Conservation (phyloP, 2,113 vertebrate species). For the Vombatus ursinus region DNA sequence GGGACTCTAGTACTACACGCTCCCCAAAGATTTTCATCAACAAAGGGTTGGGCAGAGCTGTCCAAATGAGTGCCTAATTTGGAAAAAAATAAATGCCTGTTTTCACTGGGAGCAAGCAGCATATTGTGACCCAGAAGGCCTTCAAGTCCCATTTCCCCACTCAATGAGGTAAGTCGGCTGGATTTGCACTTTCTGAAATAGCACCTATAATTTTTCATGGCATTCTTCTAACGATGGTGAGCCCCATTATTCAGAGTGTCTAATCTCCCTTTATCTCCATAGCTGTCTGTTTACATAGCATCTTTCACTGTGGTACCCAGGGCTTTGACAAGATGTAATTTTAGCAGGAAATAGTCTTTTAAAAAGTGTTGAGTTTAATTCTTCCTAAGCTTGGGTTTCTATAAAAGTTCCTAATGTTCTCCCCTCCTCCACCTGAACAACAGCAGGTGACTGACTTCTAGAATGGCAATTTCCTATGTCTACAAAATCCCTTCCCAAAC, state of each 20-base stretch:
- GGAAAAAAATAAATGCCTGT: not conserved
- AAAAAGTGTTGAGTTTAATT: not conserved
- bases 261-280: not conserved
- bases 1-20: not conserved
- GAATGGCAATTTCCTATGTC: not conserved
- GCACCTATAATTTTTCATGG: not conserved
- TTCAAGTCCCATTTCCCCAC: not conserved
- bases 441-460: not conserved
- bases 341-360: not conserved
- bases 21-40: not conserved
- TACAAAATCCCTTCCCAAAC: not conserved
- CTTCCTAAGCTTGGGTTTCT: not conserved
- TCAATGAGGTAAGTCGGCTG: not conserved
- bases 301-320: not conserved
- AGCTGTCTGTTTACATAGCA: not conserved
- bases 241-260: not conserved
- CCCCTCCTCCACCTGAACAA: not conserved
- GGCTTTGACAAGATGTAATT: slow-evolving; percentile 4
- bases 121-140: not conserved
- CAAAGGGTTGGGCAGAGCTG: not conserved
- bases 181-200: not conserved
- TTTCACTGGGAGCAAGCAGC: not conserved
- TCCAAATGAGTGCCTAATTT: not conserved
- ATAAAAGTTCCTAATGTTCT: not conserved
- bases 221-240: not conserved